A percentile compares a stretch with the other conserved stretches of the same genome.
phyloP scores from a whole-genome alignment of 2,888 invertebrate species.

The Lydus trimaculatus region DNA sequence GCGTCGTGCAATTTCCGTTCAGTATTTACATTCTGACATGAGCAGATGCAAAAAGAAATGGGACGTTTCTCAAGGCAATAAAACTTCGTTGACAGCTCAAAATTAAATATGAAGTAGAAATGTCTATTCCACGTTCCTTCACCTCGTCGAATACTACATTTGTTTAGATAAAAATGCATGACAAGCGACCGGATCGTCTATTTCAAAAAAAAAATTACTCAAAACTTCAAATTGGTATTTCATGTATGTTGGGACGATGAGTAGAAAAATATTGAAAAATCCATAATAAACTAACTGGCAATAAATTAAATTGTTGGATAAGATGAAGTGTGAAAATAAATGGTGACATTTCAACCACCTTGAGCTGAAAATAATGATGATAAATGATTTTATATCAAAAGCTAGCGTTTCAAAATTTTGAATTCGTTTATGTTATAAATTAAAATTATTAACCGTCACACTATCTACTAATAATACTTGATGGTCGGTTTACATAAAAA shows the following conservation, averaged over 20 bases:
- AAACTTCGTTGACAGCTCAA: slow-evolving; percentile 53
- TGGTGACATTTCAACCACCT: slow-evolving; percentile 18
- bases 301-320: slow-evolving; percentile 19
- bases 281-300: not conserved
- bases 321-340: slow-evolving; percentile 23
- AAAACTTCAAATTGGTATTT: slow-evolving; percentile 15
- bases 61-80: slow-evolving; percentile 52
- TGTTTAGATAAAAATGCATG: slow-evolving; percentile 23
- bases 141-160: slow-evolving; percentile 30
- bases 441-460: slow-evolving; percentile 25
- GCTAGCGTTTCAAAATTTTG: slow-evolving; percentile 13
- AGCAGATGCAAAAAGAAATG: slow-evolving; percentile 53
- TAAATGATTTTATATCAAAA: slow-evolving; percentile 20
- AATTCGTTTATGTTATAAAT: slow-evolving; percentile 25
- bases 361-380: slow-evolving; percentile 31
- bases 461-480: slow-evolving; percentile 18
- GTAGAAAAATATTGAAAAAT: not conserved
- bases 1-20: slow-evolving; percentile 49
- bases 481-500: slow-evolving; percentile 30
- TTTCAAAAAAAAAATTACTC: slow-evolving; percentile 19
- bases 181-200: slow-evolving; percentile 23
- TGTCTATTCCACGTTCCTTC: slow-evolving; percentile 42
- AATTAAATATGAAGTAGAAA: slow-evolving; percentile 55
- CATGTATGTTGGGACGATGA: not conserved
- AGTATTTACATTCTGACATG: slow-evolving; percentile 50